phyloP scores from a whole-genome alignment of 2,797 vertebrate species.

The Chanos chanos region DNA sequence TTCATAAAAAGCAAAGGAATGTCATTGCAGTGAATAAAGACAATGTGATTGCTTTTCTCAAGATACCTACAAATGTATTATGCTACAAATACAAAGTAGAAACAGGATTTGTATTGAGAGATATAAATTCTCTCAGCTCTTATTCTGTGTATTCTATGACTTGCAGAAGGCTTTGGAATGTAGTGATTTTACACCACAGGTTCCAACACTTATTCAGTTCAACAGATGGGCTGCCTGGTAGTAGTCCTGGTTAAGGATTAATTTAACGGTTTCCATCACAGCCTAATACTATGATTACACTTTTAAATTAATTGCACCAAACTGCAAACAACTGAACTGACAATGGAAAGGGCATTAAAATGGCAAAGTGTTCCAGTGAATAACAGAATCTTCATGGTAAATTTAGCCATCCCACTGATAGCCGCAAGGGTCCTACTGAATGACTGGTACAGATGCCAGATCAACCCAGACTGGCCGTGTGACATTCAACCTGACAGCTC shows the following conservation, averaged over 20 bases:
- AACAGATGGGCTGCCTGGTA: conserved; percentile 35
- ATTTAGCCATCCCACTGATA: conserved; percentile 23
- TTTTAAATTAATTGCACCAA: not conserved
- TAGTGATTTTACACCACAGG: too few species aligned
- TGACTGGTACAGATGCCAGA: conserved; percentile 10
- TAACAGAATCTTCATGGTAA: too few species aligned
- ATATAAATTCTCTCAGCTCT: not conserved
- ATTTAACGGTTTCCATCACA: conserved; percentile 27
- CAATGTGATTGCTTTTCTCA: not conserved
- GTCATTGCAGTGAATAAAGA: not conserved
- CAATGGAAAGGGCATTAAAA: too few species aligned
- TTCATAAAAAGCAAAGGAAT: not conserved
- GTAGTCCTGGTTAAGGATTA: conserved; percentile 24
- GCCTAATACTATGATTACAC: conserved; percentile 11
- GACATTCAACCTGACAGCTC: conserved; percentile 19
- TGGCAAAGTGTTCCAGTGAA: too few species aligned
- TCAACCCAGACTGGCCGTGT: not conserved
- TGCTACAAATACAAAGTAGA: not conserved
- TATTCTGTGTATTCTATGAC: not conserved
- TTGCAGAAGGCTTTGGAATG: too few species aligned
- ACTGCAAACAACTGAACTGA: not conserved
- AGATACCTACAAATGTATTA: not conserved
- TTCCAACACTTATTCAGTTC: too few species aligned
- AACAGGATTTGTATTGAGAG: not conserved
- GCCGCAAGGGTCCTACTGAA: conserved; percentile 25